Base-by-base conservation (phyloP, 2,797 vertebrate species). In the Propithecus deckenii region DNA sequence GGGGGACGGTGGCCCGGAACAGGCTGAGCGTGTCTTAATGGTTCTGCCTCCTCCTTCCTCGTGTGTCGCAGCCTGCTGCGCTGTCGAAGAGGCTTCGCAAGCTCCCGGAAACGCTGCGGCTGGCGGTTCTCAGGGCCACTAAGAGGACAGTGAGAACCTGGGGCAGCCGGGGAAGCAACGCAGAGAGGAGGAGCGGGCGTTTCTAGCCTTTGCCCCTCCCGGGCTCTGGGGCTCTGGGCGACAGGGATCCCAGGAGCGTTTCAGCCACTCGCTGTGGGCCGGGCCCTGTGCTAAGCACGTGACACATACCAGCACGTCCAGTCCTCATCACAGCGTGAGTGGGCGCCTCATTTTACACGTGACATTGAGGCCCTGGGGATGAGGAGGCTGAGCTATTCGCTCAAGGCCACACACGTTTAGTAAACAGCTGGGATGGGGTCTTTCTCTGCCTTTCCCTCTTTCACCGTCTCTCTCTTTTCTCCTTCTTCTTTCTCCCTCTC, bases 231-330 rank as follows among this genome's bases (percentile, higher is more conserved):
- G 57, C 38, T 18, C 15, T 32, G 4, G 1, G 35, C 3, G 25
- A 41, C 20, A 15, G 43, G 25, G 50, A 32, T 8, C 30, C 52
- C 30, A 43, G 23, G 2, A 17, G 23, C 5, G n/a, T 43, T 86
- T 7, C 0, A 15, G 9, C 2, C 20, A 3, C 23, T 48, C 4
- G 0, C 17, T 38, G 4, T 1, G 12, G 71, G 7, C 43, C 38
- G 55, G 35, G 88, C 18, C 55, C 28, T 41, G 7, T 2, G 63
- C 43, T 48, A 59, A 85, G 20, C 41, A n/a, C n/a, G 61, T 59
- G 57, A 12, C 38, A 14, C 15, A 5, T 43, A 18, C 32, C 18
- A 43, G n/a, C 35, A 67, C 14, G 23, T 35, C 86, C 17, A 25
- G 1, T 55, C 48, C 61, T 46, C 76, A 69, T 2, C 38, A 2